These are phyloP conservation scores for Poecilus cupreus DNA, from an alignment of 2,888 invertebrate species.

Conservation along the genomic window DNA sequence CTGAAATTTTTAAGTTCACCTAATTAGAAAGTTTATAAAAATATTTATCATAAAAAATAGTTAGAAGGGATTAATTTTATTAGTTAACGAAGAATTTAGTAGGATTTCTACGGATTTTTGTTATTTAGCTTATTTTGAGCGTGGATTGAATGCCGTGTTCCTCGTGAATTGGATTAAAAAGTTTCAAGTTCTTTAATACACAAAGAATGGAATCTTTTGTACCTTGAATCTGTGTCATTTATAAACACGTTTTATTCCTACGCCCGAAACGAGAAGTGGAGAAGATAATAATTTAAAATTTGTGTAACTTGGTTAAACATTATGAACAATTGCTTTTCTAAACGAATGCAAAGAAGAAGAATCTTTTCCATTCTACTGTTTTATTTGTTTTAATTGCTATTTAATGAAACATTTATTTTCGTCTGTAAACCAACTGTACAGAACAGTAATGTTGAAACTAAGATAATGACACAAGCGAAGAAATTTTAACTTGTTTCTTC, in stretches of 20 bases:
- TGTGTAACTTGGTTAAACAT: conserved; percentile 31
- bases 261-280: conserved; percentile 8
- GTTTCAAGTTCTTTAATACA: conserved; percentile 9
- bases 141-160: not conserved
- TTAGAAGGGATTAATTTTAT: not conserved
- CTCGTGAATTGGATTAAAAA: conserved; percentile 22
- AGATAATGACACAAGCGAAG: too few species aligned
- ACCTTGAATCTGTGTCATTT: not conserved
- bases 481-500: too few species aligned
- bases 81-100: not conserved
- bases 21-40: conserved; percentile 13
- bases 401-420: conserved; percentile 4
- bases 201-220: conserved; percentile 28
- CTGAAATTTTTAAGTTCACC: not conserved
- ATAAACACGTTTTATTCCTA: conserved; percentile 14
- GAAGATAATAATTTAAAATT: conserved; percentile 42
- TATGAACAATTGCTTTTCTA: conserved; percentile 12
- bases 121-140: conserved; percentile 3
- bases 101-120: not conserved
- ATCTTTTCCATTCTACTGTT: not conserved
- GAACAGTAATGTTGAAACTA: not conserved
- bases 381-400: conserved; percentile 1
- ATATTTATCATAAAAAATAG: not conserved
- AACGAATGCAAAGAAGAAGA: not conserved
- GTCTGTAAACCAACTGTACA: not conserved